Evolutionary conservation across 2,797 vertebrate genomes (phyloP).

Genomic region (Sebastes jordani): DNA sequence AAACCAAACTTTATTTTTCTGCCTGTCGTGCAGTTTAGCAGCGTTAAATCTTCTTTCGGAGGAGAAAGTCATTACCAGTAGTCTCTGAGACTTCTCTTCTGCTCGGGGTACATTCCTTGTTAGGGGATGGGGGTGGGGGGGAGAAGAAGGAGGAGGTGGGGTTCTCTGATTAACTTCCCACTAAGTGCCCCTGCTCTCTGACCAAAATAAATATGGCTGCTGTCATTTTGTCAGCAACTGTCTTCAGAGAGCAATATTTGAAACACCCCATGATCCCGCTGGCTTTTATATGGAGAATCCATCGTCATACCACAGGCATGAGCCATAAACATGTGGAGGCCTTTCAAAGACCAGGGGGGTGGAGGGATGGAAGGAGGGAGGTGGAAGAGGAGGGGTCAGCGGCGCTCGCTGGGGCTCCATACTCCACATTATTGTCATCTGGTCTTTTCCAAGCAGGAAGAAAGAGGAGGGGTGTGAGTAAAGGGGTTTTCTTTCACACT

Average conservation of each 20-base stretch:
- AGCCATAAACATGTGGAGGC: conserved; percentile 84
- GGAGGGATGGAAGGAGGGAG: conserved; percentile 57
- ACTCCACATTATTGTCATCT: conserved; percentile 80
- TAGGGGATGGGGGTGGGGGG: background rate
- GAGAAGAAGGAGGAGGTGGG: background rate
- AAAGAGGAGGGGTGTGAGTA: conserved; percentile 62
- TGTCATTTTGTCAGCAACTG: conserved; percentile 86
- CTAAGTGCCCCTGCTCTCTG: conserved; percentile 78
- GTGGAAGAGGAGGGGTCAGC: conserved; percentile 70
- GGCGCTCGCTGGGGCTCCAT: conserved; percentile 62
- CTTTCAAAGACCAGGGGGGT: conserved; percentile 76
- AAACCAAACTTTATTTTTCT: conserved; percentile 60
- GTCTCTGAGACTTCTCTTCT: conserved; percentile 62
- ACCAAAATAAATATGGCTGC: conserved; percentile 86
- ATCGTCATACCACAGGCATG: conserved; percentile 88
- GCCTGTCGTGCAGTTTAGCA: conserved; percentile 47
- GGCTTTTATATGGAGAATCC: conserved; percentile 85
- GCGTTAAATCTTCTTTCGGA: conserved; percentile 71
- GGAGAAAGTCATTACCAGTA: conserved; percentile 73
- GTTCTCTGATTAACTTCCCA: conserved; percentile 81
- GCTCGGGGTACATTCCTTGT: conserved; percentile 69
- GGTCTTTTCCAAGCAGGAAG: conserved; percentile 76
- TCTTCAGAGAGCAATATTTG: conserved; percentile 84
- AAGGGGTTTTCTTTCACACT: conserved; percentile 59
- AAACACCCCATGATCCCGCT: conserved; percentile 82